Base-by-base conservation (phyloP, 1,140 invertebrate genomes). In the Lepidurus apus region DNA sequence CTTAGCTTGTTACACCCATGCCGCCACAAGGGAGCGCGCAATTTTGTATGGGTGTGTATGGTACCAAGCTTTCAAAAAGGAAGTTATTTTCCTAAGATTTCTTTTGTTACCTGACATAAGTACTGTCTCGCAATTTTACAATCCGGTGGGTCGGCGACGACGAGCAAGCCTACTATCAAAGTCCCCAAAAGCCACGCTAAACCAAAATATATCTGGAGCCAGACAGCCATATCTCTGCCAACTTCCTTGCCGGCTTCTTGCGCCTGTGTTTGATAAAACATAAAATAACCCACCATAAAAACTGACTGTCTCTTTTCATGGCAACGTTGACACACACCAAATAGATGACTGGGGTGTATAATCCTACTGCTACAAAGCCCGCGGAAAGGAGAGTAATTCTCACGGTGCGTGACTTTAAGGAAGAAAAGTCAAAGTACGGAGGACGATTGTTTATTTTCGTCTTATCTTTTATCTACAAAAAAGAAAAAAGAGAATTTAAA, bases 121-220 rank as follows among this genome's bases (percentile, higher is more conserved):
- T 95, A 95, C 83, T 95, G 93, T 34, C 93, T 86, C 0, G 92
- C 93, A 74, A 96, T 94, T 74, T 92, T 88, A 83, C 94, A 96
- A 83, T 95, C 93, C 11, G 90, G 90, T 74, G 90, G 93, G 82
- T 93, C 93, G 82, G 92, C 90, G 3, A 95, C 89, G 0, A 95
- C 91, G 42, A 96, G 87, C 76, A 93, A 87, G 21, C 95, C 94
- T 83, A 95, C 94, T 0, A 90, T 90, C 7, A 89, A 88, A 82
- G 92, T 94, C 0, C 95, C 94, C 1, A 94, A 85, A 0, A 92
- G 90, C 90, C 93, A 95, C 0, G 92, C 93, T 0, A 95, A 82
- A 1, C 94, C 94, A 17, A 95, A 86, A 84, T 94, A 93, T 13
- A 90, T 88, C 83, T 94, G 93, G 4, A 95, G 87, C 42, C 93